Base-by-base conservation (phyloP, 2,888 invertebrate genomes). In the Phragmatobia fuliginosa region DNA sequence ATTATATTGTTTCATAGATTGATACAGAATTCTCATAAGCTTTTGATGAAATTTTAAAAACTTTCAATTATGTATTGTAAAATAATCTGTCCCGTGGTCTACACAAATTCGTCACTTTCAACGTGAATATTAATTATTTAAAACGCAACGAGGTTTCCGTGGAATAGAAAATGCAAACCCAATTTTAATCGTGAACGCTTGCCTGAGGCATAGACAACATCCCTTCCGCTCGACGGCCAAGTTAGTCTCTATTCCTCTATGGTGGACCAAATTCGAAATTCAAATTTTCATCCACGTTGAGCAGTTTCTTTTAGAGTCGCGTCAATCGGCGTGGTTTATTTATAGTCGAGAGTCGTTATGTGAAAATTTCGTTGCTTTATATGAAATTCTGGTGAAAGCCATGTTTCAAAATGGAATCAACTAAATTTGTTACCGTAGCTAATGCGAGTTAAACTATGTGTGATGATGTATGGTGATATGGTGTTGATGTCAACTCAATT, bases 121-220 rank as follows among this genome's bases (percentile, higher is more conserved):
- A 52, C 11, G n/a, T 14, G 25, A 28, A 56, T 56, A 14, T 6
- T 1, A 7, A 16, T n/a, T 36, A 62, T 28, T 38, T 36, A 28
- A 56, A 56, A 5, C 25, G 14, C 25, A 56, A 56, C 14, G 14
- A 28, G 25, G 61, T 61, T 61, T 38, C 36, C 11, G 38, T 38
- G 28, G 38, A 62, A 32, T 63, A 28, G 21, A 49, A 32, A 49
- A 63, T 49, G 49, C 62, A 21, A 63, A 63, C 49, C 49, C 31
- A n/a, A 21, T 31, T 45, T 45, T 49, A 63, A 63, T 49, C 63
- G 32, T 63, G n/a, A 49, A 49, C 32, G 32, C 61, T 61, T 36
- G 62, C 62, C 38, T 62, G 62, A 2, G 41, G 62, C 62, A 62
- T 41, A 62, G 38, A 62, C 61, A 62, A 31, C 38, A 38, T 16